Evolutionary conservation across 2,888 invertebrate genomes (phyloP).

Genomic region (Auanema sp.): DNA sequence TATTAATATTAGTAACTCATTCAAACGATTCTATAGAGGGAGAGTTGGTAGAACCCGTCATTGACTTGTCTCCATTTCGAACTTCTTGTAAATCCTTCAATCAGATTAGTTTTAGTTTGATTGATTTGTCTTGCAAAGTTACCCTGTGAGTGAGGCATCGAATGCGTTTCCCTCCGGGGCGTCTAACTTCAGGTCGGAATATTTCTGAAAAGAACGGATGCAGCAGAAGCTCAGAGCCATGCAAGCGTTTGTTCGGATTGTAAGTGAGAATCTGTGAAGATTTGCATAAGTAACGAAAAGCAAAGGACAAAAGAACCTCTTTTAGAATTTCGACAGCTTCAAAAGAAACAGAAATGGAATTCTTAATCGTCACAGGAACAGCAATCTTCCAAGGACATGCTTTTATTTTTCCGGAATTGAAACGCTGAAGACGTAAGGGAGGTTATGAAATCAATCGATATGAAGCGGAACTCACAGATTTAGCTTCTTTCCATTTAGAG

Average conservation of each 20-base stretch:
- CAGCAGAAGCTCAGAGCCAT: constrained; percentile 29
- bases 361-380: neutral
- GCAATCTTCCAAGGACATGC: neutral
- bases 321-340: neutral
- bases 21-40: no score
- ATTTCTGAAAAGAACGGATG: constrained; percentile 30
- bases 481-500: constrained; percentile 14
- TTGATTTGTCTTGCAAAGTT: neutral
- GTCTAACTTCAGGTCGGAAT: constrained; percentile 16
- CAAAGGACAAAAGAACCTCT: no score
- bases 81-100: constrained; percentile 14
- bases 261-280: constrained; percentile 31
- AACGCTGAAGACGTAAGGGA: no score
- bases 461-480: neutral
- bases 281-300: no score
- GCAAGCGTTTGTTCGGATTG: constrained; percentile 30
- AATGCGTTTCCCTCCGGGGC: constrained; percentile 22
- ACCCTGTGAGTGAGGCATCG: constrained; percentile 15
- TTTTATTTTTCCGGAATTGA: neutral
- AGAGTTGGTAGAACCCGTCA: constrained; percentile 18
- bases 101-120: no score
- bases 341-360: neutral
- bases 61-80: constrained; percentile 24
- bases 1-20: no score
- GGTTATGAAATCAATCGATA: no score